Conservation (phyloP, 1,140 invertebrate genomes). For the Nylanderia fulva region DNA sequence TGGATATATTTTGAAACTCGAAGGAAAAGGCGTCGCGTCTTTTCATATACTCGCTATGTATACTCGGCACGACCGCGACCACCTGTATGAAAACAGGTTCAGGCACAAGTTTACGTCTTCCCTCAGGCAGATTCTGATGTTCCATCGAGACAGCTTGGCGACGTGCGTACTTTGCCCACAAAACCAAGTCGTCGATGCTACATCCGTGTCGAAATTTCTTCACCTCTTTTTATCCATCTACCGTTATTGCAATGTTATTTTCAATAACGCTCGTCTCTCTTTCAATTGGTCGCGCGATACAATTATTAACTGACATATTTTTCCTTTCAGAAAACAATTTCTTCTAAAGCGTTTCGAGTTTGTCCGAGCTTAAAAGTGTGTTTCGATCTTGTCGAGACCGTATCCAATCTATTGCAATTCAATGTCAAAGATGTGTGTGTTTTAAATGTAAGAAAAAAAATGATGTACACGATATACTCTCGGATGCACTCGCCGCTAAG, state of each 20-base stretch:
- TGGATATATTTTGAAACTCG: constrained; percentile 38
- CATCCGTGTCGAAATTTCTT: constrained; percentile 50
- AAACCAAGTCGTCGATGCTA: constrained; percentile 24
- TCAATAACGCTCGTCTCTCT: not conserved
- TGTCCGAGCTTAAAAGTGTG: too few species aligned
- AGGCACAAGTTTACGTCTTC: constrained; percentile 57
- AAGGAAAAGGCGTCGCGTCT: constrained; percentile 37
- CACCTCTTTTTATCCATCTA: not conserved
- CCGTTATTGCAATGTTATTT: not conserved
- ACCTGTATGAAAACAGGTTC: constrained; percentile 71
- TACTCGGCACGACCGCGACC: constrained; percentile 58
- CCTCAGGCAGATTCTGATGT: constrained; percentile 68
- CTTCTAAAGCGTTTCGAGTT: not conserved
- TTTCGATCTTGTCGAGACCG: too few species aligned
- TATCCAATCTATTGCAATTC: too few species aligned
- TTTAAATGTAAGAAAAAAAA: too few species aligned
- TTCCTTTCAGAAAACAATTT: not conserved
- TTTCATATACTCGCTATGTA: constrained; percentile 32
- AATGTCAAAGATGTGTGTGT: too few species aligned
- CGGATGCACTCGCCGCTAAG: too few species aligned
- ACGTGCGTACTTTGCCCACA: constrained; percentile 44
- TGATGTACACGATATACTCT: too few species aligned
- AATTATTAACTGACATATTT: not conserved
- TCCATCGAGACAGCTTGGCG: constrained; percentile 73
- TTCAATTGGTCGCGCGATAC: not conserved